Percentiles rank a stretch among this genome's conserved stretches.
These are phyloP conservation scores for Pentalonia nigronervosa DNA, from an alignment of 1,140 invertebrate species.

Conservation along the genomic window DNA sequence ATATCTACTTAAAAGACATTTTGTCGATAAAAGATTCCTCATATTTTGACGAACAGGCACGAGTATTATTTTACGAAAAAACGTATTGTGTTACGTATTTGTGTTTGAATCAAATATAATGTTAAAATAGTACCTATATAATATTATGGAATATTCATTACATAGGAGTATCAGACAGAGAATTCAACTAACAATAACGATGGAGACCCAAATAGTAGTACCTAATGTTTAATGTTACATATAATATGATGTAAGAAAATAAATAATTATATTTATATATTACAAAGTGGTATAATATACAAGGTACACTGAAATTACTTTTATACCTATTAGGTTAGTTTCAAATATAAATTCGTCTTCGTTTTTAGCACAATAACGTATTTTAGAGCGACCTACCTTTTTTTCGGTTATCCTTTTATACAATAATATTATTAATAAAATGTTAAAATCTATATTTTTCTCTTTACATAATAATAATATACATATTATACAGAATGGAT, in stretches of 20 bases:
- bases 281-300: too few relatives aligned
- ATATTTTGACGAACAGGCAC: not conserved
- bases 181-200: not conserved
- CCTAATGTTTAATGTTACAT: not conserved
- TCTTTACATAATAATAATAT: not conserved
- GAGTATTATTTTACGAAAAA: conserved; percentile 4
- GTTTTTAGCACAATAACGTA: too few relatives aligned
- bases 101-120: not conserved
- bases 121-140: not conserved
- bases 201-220: not conserved
- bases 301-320: too few relatives aligned
- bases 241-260: too few relatives aligned
- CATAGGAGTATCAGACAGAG: not conserved
- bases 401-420: too few relatives aligned
- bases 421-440: not conserved
- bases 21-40: not conserved
- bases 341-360: not conserved
- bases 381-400: not conserved
- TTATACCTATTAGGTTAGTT: too few relatives aligned
- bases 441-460: too few relatives aligned
- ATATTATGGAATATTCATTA: not conserved
- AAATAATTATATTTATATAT: too few relatives aligned
- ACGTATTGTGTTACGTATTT: not conserved
- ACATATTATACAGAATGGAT: not conserved
- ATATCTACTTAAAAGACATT: not conserved